Percentiles rank a stretch among this genome's conserved stretches.
Conservation (phyloP, 2,113 vertebrate species). For the Malaclemys terrapin region DNA sequence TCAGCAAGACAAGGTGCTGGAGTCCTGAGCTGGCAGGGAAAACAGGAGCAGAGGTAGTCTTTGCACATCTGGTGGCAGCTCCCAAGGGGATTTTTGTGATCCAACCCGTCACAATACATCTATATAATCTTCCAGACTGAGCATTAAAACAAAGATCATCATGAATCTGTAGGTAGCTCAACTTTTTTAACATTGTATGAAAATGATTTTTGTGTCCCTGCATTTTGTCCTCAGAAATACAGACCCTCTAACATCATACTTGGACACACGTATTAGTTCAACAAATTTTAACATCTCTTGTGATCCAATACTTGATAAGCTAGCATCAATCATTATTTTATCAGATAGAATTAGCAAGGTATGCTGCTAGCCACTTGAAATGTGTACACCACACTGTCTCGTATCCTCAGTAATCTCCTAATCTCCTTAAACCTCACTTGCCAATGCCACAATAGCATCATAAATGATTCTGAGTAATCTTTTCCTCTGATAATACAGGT, state of each 20-base stretch:
- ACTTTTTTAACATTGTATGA: not conserved
- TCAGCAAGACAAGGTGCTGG: too few relatives aligned
- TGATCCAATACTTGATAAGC: not conserved
- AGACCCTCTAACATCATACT: not conserved
- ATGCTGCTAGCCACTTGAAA: not conserved
- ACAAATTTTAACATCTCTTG: not conserved
- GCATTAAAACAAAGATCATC: not conserved
- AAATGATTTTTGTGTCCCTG: not conserved
- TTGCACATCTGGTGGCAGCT: too few relatives aligned
- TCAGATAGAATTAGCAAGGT: not conserved
- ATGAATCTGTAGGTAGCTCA: not conserved
- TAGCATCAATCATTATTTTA: conserved; percentile 22
- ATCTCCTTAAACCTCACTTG: not conserved
- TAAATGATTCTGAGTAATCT: conserved; percentile 24
- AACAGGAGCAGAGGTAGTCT: too few relatives aligned
- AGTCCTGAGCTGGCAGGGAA: too few relatives aligned
- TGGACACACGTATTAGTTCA: not conserved
- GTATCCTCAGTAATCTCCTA: not conserved
- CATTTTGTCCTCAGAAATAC: not conserved
- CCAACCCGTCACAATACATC: too few relatives aligned
- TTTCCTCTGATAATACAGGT: not conserved
- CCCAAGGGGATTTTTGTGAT: too few relatives aligned
- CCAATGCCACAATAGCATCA: not conserved
- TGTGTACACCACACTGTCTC: not conserved
- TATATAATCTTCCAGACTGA: not conserved